Percentiles rank a stretch among this genome's conserved stretches.
Conservation (phyloP, 2,113 vertebrate genomes). For the Egretta garzetta region DNA sequence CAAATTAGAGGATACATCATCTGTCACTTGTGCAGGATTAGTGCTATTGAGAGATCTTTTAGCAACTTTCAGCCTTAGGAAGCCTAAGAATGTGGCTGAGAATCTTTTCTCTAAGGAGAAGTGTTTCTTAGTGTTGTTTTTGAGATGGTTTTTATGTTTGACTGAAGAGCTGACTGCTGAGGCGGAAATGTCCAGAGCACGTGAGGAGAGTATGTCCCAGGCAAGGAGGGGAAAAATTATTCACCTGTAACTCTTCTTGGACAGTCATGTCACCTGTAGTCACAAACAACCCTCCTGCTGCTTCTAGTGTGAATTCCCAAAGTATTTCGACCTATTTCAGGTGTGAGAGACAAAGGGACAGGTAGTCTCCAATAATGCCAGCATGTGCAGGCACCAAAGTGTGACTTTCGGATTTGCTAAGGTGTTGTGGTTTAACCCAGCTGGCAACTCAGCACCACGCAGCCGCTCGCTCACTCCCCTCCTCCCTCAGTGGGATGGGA, state of each 20-base stretch:
- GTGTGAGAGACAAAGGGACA: not conserved
- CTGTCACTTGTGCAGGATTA: not conserved
- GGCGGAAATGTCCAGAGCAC: not conserved
- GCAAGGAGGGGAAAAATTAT: not conserved
- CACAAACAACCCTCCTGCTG: not conserved
- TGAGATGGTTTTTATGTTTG: not conserved
- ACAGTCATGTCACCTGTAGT: not conserved
- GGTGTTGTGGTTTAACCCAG: too few species aligned
- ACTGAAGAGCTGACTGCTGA: not conserved
- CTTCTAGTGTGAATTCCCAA: not conserved
- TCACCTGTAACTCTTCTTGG: not conserved
- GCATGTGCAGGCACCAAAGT: not conserved
- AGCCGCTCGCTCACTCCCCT: too few species aligned
- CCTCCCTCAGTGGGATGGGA: too few species aligned
- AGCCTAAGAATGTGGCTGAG: not conserved
- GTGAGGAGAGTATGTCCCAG: not conserved
- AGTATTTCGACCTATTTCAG: not conserved
- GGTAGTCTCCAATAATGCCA: not conserved
- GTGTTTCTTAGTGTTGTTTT: not conserved
- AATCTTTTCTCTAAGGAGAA: not conserved
- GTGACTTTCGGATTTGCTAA: not conserved
- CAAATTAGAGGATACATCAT: fast-evolving
- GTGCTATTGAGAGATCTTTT: not conserved
- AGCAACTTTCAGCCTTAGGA: not conserved
- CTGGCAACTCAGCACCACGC: too few species aligned